Conservation (phyloP, 2,888 invertebrate genomes). For the Copidosoma aretas region DNA sequence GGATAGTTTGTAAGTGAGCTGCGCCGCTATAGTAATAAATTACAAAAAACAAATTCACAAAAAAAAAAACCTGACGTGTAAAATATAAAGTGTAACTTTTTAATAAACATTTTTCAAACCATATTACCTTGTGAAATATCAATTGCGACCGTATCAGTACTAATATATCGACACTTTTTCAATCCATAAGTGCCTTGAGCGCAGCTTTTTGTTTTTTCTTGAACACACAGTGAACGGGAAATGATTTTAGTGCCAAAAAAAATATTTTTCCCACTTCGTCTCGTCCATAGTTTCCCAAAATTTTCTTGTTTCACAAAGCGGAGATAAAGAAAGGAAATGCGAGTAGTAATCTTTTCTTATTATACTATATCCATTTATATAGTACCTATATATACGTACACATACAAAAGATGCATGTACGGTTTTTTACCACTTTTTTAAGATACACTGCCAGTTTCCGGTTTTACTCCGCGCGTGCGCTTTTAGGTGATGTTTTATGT, state of each 20-base stretch:
- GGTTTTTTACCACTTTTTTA: slow-evolving; percentile 33
- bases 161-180: too few relatives aligned
- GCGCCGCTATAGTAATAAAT: slow-evolving; percentile 20
- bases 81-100: slow-evolving; percentile 15
- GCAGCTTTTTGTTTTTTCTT: slow-evolving; percentile 32
- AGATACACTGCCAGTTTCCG: slow-evolving; percentile 23
- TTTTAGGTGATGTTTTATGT: slow-evolving; percentile 18
- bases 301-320: slow-evolving; percentile 20
- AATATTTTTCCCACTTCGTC: slow-evolving; percentile 1
- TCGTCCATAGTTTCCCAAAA: slow-evolving; percentile 27
- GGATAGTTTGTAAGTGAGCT: slow-evolving; percentile 19
- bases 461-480: slow-evolving; percentile 30
- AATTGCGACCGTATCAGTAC: too few relatives aligned
- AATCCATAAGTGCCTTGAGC: slow-evolving; percentile 31
- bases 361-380: slow-evolving; percentile 15
- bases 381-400: neutral
- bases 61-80: slow-evolving; percentile 16
- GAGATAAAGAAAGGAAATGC: slow-evolving; percentile 14
- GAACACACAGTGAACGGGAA: slow-evolving; percentile 1
- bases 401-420: neutral
- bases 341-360: neutral
- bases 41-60: neutral
- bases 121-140: slow-evolving; percentile 7
- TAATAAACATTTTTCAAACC: slow-evolving; percentile 3
- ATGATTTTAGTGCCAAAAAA: slow-evolving; percentile 32